Percentiles rank a stretch among this genome's conserved stretches.
Evolutionary conservation across 2,113 vertebrate genomes (phyloP).

Genomic region (Saguinus midas): DNA sequence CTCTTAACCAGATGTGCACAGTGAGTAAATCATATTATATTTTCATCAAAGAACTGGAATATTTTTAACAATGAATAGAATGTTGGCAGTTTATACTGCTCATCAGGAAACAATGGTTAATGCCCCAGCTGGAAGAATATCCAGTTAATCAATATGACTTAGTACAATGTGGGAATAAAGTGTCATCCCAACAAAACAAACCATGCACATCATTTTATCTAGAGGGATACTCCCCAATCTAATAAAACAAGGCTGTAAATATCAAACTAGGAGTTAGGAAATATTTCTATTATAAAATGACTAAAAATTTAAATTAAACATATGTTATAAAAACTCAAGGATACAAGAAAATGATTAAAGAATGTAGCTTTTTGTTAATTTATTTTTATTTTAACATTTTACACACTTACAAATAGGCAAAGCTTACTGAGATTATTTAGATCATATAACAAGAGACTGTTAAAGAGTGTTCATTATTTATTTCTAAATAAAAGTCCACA

Average conservation of each 20-base stretch:
- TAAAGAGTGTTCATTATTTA: neutral
- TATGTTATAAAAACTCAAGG: neutral
- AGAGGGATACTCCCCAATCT: neutral
- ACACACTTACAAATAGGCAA: neutral
- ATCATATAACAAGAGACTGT: neutral
- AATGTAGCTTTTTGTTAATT: neutral
- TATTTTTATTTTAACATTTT: neutral
- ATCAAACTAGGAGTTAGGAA: conserved; percentile 1
- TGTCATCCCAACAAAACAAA: conserved; percentile 26
- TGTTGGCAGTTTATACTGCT: neutral
- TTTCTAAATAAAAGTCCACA: neutral
- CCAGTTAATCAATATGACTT: conserved; percentile 19
- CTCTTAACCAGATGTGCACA: conserved; percentile 40
- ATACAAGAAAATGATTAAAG: neutral
- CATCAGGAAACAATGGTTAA: conserved; percentile 15
- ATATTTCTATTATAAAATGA: neutral
- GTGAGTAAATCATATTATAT: conserved; percentile 45
- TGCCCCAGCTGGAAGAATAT: conserved; percentile 2
- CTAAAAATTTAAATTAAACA: neutral
- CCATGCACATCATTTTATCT: neutral
- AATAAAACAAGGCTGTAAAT: neutral
- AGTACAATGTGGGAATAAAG: neutral
- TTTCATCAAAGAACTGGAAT: conserved; percentile 37
- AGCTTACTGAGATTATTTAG: neutral
- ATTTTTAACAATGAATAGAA: conserved; percentile 41